Base-by-base conservation (phyloP, 2,888 invertebrate genomes). In the Baccha elongata region DNA sequence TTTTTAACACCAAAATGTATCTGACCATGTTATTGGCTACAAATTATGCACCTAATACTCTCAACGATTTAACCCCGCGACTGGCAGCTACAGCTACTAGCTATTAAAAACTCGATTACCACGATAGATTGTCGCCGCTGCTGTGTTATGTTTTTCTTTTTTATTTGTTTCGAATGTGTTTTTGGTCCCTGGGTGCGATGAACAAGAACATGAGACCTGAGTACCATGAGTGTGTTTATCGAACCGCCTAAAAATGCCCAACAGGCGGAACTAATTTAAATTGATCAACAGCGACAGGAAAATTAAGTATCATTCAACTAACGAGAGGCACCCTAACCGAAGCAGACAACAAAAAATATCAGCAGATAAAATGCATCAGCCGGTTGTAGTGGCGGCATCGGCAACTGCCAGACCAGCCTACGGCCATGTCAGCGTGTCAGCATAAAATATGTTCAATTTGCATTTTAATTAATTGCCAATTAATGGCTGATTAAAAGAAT, bases 401-500 rank as follows among this genome's bases (percentile, higher is more conserved):
- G 13, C 23, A 11, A 42, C 7, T 7, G 7, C 29, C 17, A 13
- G 26, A 42, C 11, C 29, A 29, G 26, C 67, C 85, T 81, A 84
- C 81, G 85, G 81, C 84, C 79, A 71, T 71, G 85, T 67, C 76
- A 85, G 85, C 85, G 85, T 85, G 86, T 86, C 85, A 84, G 80
- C 80, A 72, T 80, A 80, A 81, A 84, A 80, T 74, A 78, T 84
- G 69, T 79, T 78, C 73, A 85, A 86, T 86, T 86, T 86, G 85
- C 86, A 86, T 86, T 85, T 86, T 86, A 86, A 86, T 86, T 86
- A 85, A 86, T 86, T 86, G 86, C 85, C 86, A 86, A 86, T 86
- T 86, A 86, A 86, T 83, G 83, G 72, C 73, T 78, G 83, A 83
- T 83, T 83, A 83, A 83, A 78, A 64, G 83, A 83, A 83, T 83